Evolutionary conservation across 2,888 invertebrate genomes (phyloP).

Genomic region (Xylocampa areola): DNA sequence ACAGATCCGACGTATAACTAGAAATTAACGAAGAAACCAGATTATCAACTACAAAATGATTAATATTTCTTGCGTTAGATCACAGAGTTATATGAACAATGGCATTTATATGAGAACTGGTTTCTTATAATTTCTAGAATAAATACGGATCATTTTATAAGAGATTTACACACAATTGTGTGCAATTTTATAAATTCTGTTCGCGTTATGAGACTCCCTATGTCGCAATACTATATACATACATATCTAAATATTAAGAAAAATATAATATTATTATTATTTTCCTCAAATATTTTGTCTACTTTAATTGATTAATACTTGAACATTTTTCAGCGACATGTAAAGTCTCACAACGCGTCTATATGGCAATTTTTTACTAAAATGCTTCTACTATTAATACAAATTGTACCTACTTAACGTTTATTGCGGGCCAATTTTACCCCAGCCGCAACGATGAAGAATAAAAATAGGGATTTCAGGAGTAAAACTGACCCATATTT

Average conservation of each 20-base stretch:
- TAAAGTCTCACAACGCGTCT: constrained; percentile 66
- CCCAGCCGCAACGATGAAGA: constrained; percentile 46
- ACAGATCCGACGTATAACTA: constrained; percentile 45
- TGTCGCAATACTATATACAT: constrained; percentile 64
- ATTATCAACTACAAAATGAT: constrained; percentile 32
- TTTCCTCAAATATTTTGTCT: constrained; percentile 69
- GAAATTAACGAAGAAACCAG: constrained; percentile 43
- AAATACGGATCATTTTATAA: constrained; percentile 38
- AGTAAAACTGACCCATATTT: constrained; percentile 45
- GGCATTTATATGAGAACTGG: constrained; percentile 29
- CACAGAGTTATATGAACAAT: constrained; percentile 36
- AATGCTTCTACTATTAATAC: constrained; percentile 73
- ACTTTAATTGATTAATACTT: constrained; percentile 75
- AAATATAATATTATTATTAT: constrained; percentile 73
- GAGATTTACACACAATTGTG: constrained; percentile 46
- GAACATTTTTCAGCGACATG: constrained; percentile 60
- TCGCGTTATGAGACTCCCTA: constrained; percentile 48
- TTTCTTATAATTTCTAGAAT: constrained; percentile 45
- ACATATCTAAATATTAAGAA: constrained; percentile 76
- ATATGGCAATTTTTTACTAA: constrained; percentile 73
- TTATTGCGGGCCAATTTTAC: constrained; percentile 62
- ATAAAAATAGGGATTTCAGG: constrained; percentile 47
- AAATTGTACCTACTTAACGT: constrained; percentile 83
- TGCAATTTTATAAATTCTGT: constrained; percentile 52
- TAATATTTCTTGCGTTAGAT: constrained; percentile 30